Conservation (phyloP, 2,113 vertebrate genomes). For the Thomomys bottae region DNA sequence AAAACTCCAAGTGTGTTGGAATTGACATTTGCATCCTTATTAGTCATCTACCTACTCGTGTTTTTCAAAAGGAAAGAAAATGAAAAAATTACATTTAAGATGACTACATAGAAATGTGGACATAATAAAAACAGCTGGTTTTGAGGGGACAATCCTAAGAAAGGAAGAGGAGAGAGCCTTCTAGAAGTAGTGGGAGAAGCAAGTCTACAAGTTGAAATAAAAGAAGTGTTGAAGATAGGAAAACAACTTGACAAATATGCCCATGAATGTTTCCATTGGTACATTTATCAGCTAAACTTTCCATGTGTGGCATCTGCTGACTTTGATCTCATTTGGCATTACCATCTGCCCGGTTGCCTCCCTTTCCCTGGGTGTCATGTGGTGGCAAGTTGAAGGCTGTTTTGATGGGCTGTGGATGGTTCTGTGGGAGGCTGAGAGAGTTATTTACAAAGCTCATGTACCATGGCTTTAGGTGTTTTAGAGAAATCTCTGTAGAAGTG, state of each 20-base stretch:
- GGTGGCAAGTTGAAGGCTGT: conserved; percentile 56
- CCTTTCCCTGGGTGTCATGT: conserved; percentile 64
- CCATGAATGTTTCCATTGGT: conserved; percentile 35
- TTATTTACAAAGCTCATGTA: conserved; percentile 67
- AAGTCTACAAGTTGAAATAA: conserved; percentile 67
- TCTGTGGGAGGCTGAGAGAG: conserved; percentile 44
- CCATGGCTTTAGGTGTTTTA: conserved; percentile 44
- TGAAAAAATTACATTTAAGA: background rate
- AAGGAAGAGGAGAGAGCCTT: conserved; percentile 8
- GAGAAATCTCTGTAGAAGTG: conserved; percentile 44
- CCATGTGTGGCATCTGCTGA: conserved; percentile 41
- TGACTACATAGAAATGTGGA: background rate
- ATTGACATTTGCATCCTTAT: background rate
- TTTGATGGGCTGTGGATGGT: conserved; percentile 31
- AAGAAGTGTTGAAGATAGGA: background rate
- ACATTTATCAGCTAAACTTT: conserved; percentile 33
- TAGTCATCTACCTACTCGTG: background rate
- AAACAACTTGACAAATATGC: background rate
- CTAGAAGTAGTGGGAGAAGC: conserved; percentile 50
- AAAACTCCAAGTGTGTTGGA: background rate
- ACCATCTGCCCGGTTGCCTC: conserved; percentile 51
- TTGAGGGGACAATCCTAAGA: background rate
- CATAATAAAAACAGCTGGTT: conserved; percentile 9
- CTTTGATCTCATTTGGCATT: conserved; percentile 60
- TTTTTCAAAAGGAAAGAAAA: background rate